A percentile compares a stretch with the other conserved stretches of the same genome.
Conservation (phyloP, 2,113 vertebrate species). For the Periophthalmus modestus region DNA sequence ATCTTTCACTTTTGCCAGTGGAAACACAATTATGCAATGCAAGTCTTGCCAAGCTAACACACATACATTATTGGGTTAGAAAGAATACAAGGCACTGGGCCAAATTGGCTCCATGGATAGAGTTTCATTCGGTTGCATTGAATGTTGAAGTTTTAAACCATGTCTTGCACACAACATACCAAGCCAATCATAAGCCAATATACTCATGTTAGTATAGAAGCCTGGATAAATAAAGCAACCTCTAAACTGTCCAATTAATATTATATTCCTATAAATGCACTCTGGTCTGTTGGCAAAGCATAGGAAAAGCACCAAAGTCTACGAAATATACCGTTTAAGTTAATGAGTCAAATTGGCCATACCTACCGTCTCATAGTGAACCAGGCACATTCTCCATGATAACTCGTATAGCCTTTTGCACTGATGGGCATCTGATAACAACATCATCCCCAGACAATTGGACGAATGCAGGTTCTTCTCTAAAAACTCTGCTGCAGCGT, state of each 20-base stretch:
- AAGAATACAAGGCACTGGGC: neutral
- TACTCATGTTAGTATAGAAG: neutral
- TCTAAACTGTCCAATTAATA: neutral
- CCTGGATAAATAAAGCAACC: too few species aligned
- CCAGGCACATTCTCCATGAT: conserved; percentile 92
- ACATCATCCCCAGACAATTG: conserved; percentile 95
- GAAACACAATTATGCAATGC: neutral
- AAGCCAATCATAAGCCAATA: neutral
- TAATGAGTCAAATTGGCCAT: neutral
- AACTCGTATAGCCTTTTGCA: conserved; percentile 89
- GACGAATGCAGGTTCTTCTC: conserved; percentile 90
- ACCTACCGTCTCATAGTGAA: conserved; percentile 86
- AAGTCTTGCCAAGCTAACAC: neutral
- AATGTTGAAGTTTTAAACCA: neutral
- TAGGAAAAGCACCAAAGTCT: neutral
- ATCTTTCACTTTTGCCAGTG: neutral
- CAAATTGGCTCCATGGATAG: neutral
- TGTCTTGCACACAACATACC: neutral
- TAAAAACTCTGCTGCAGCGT: conserved; percentile 90
- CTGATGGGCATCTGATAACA: conserved; percentile 93
- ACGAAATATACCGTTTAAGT: neutral
- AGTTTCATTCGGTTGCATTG: neutral
- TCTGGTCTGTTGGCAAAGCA: neutral
- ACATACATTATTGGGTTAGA: neutral
- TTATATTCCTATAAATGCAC: neutral